Conservation (phyloP, 64 coral and sea anemone genomes). For the Stichodactyla mertensii region DNA sequence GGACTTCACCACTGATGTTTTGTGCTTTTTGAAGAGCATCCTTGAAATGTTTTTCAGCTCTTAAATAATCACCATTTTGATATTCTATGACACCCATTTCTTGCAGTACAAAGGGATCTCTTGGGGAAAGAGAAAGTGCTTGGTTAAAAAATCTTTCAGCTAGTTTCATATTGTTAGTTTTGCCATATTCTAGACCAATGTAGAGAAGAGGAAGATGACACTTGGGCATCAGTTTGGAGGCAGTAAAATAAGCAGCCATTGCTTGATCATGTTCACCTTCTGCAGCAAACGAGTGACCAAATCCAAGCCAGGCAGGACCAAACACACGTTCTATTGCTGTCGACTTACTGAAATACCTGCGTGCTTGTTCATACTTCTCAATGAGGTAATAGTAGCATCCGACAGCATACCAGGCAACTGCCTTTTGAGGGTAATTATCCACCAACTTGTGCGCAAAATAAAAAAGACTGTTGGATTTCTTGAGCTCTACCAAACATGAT, state of each 20-base stretch:
- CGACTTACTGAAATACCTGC: slow-evolving; percentile 96
- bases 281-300: slow-evolving; percentile 95
- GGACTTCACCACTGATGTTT: slow-evolving; percentile 63
- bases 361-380: slow-evolving; percentile 89
- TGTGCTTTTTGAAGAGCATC: slow-evolving; percentile 85
- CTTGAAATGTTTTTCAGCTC: slow-evolving; percentile 85
- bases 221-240: slow-evolving; percentile 93
- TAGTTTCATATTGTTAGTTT: slow-evolving; percentile 94
- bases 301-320: slow-evolving; percentile 97
- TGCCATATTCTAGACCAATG: slow-evolving; percentile 93
- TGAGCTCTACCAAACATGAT: slow-evolving; percentile 89
- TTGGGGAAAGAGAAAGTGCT: slow-evolving; percentile 78
- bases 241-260: slow-evolving; percentile 98
- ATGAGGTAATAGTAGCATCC: slow-evolving; percentile 98
- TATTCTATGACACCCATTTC: slow-evolving; percentile 97
- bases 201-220: slow-evolving; percentile 87
- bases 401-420: slow-evolving; percentile 96
- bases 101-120: slow-evolving; percentile 91
- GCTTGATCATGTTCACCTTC: slow-evolving; percentile 99
- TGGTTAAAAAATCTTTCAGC: slow-evolving; percentile 87
- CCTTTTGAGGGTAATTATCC: slow-evolving; percentile 94
- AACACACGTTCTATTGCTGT: slow-evolving; percentile 74
- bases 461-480: slow-evolving; percentile 94
- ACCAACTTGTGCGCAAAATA: slow-evolving; percentile 94
- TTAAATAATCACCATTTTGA: slow-evolving; percentile 74